Percentiles rank a stretch among this genome's conserved stretches.
Evolutionary conservation across 2,113 vertebrate species (phyloP).

Genomic region (Tringa solitaria): DNA sequence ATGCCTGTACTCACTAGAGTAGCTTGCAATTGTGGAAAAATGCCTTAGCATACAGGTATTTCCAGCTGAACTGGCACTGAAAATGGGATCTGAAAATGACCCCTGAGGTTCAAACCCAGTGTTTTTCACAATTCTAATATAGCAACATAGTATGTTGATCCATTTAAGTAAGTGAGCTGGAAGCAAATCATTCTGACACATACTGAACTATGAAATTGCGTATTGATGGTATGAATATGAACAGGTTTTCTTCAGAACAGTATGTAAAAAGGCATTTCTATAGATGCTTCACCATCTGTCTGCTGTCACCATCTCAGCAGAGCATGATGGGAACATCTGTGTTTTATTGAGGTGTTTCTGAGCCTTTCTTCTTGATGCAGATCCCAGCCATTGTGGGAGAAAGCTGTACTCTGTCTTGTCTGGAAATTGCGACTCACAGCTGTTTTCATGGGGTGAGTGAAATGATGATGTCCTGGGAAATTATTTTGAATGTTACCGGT

Average conservation of each 20-base stretch:
- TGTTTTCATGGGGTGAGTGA: slow-evolving; percentile 82
- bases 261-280: background rate
- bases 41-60: background rate
- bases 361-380: slow-evolving; percentile 63
- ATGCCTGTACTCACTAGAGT: background rate
- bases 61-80: background rate
- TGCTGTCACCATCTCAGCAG: background rate
- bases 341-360: background rate
- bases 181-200: background rate
- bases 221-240: background rate
- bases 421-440: slow-evolving; percentile 72
- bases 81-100: background rate
- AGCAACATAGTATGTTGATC: background rate
- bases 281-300: background rate
- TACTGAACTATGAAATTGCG: background rate
- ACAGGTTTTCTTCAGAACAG: background rate
- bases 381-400: slow-evolving; percentile 81
- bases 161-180: background rate
- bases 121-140: background rate
- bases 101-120: background rate
- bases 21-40: background rate
- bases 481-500: background rate
- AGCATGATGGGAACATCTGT: background rate
- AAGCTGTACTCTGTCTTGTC: slow-evolving; percentile 56
- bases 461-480: background rate